phyloP scores from a whole-genome alignment of 1,140 invertebrate genomes.

The Paraescarpia echinospica region DNA sequence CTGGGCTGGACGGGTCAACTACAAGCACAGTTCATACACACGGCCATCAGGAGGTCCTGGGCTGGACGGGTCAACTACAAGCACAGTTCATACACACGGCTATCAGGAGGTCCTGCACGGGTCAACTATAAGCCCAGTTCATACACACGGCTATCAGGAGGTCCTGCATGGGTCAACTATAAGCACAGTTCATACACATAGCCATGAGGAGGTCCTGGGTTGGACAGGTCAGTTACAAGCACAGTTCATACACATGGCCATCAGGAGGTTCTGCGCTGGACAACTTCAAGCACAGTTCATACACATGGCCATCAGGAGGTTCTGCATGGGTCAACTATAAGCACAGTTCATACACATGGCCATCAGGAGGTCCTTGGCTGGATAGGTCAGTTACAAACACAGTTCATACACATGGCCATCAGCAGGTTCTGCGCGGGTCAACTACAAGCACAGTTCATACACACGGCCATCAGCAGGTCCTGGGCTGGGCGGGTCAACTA shows the following conservation, averaged over 20 bases:
- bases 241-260: background rate
- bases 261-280: too few species aligned
- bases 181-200: constrained; percentile 80
- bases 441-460: constrained; percentile 74
- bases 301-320: constrained; percentile 66
- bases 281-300: constrained; percentile 70
- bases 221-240: constrained; percentile 71
- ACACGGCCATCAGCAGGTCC: constrained; percentile 74
- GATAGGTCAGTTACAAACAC: constrained; percentile 68
- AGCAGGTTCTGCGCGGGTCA: constrained; percentile 84
- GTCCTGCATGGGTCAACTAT: constrained; percentile 83
- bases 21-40: constrained; percentile 11
- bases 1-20: constrained; percentile 82
- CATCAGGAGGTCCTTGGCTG: background rate
- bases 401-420: constrained; percentile 88
- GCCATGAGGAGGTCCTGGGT: too few species aligned
- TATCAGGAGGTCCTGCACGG: constrained; percentile 65
- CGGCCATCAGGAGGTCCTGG: background rate
- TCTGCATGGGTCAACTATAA: constrained; percentile 70
- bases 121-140: constrained; percentile 66
- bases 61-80: constrained; percentile 63
- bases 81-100: constrained; percentile 85
- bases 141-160: constrained; percentile 86
- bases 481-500: background rate
- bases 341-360: background rate